These are phyloP conservation scores for Lethocerus indicus DNA, from an alignment of 1,140 invertebrate species.

Conservation along the genomic window DNA sequence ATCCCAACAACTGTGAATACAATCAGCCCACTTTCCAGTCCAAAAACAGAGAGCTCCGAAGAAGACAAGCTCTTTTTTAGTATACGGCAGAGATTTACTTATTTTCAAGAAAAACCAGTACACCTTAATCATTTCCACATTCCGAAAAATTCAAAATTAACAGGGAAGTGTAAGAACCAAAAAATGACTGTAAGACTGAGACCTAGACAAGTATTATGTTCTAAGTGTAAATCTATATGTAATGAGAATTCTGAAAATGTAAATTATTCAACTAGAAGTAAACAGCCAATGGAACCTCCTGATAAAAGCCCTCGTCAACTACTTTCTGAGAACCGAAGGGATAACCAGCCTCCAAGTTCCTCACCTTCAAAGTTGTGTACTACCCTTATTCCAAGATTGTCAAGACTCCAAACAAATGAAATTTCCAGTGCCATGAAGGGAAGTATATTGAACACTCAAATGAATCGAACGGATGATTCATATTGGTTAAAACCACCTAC, in stretches of 20 bases:
- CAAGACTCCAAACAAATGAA: conserved; percentile 40
- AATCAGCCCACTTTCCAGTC: conserved; percentile 30
- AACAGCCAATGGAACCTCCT: conserved; percentile 14
- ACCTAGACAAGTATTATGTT: conserved; percentile 71
- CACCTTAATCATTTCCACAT: conserved; percentile 13
- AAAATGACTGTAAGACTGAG: conserved; percentile 61
- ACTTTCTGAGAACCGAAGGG: conserved; percentile 22
- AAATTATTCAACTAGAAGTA: conserved; percentile 30
- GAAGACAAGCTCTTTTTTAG: conserved; percentile 52
- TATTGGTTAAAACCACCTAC: conserved; percentile 18
- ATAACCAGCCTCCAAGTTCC: conserved; percentile 16
- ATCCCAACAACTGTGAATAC: conserved; percentile 1
- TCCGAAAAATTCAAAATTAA: conserved; percentile 15
- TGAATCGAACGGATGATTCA: no score
- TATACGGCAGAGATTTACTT: conserved; percentile 60
- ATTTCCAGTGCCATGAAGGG: conserved; percentile 27
- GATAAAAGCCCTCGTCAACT: conserved; percentile 23
- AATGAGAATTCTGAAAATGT: conserved; percentile 71
- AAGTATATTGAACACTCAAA: no score
- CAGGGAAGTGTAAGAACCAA: conserved; percentile 29
- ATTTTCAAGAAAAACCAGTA: conserved; percentile 38
- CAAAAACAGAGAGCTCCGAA: conserved; percentile 20
- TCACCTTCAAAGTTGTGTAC: conserved; percentile 24
- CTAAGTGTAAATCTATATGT: conserved; percentile 67
- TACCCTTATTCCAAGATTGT: conserved; percentile 42